Conservation (phyloP, 1,140 invertebrate species). For the Megalonaias nervosa region DNA sequence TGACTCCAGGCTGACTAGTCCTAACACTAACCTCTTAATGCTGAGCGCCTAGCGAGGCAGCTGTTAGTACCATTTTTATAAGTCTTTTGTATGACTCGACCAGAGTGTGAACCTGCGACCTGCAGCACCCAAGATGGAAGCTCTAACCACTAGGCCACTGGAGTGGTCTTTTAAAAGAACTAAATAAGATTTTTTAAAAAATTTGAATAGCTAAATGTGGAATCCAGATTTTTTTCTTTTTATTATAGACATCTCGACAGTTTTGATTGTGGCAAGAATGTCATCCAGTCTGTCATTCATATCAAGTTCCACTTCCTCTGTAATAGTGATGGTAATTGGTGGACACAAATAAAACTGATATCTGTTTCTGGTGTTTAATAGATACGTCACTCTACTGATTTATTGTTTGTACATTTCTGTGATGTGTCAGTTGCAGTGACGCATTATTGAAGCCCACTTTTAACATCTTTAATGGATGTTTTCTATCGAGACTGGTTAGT, state of each 20-base stretch:
- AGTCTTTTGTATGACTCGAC: too few relatives aligned
- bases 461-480: background rate
- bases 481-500: constrained; percentile 2
- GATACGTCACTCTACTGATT: background rate
- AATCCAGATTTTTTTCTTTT: background rate
- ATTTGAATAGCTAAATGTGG: too few relatives aligned
- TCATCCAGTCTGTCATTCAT: background rate
- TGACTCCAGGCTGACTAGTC: too few relatives aligned
- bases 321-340: background rate
- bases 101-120: too few relatives aligned
- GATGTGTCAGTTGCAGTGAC: background rate
- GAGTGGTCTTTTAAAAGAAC: too few relatives aligned
- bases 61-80: too few relatives aligned
- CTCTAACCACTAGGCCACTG: too few relatives aligned
- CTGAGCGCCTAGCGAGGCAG: too few relatives aligned
- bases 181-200: too few relatives aligned
- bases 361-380: background rate
- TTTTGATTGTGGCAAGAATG: background rate
- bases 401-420: background rate
- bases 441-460: background rate
- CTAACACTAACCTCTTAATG: too few relatives aligned
- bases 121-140: too few relatives aligned
- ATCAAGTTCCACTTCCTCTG: background rate
- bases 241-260: background rate
- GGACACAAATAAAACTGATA: background rate